Percentiles rank a stretch among this genome's conserved stretches.
Evolutionary conservation across 92 coral and sea anemone genomes (phyloP).

Genomic region (Ricordea florida): DNA sequence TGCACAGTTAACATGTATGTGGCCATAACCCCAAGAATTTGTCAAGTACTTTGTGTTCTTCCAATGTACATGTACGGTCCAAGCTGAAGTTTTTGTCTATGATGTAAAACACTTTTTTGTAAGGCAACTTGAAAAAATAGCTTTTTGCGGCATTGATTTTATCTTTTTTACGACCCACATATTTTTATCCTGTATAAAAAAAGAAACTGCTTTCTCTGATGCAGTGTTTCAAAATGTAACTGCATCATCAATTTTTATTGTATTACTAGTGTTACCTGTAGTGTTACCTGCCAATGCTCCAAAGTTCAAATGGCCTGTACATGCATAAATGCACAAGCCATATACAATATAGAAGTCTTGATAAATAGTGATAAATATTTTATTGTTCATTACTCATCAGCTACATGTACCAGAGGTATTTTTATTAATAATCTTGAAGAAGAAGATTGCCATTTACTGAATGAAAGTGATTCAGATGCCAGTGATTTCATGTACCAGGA

Average conservation of each 20-base stretch:
- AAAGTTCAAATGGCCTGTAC: not conserved
- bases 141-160: not conserved
- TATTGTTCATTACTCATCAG: not conserved
- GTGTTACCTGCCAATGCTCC: not conserved
- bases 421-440: no score
- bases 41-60: not conserved
- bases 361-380: not conserved
- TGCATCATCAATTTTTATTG: not conserved
- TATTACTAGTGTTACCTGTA: not conserved
- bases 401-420: no score
- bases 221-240: not conserved
- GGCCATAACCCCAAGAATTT: no score
- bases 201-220: not conserved
- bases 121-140: not conserved
- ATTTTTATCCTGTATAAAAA: not conserved
- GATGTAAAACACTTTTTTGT: not conserved
- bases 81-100: not conserved
- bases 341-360: not conserved
- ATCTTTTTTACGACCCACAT: not conserved
- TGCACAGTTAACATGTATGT: no score
- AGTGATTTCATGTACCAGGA: no score
- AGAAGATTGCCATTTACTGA: no score
- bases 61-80: not conserved
- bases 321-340: not conserved
- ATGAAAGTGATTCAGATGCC: no score